Percentiles rank a stretch among this genome's conserved stretches.
Conservation (phyloP, 30 jellyfish, hydroid and myxozoan species). For the Nemopilema nomurai region DNA sequence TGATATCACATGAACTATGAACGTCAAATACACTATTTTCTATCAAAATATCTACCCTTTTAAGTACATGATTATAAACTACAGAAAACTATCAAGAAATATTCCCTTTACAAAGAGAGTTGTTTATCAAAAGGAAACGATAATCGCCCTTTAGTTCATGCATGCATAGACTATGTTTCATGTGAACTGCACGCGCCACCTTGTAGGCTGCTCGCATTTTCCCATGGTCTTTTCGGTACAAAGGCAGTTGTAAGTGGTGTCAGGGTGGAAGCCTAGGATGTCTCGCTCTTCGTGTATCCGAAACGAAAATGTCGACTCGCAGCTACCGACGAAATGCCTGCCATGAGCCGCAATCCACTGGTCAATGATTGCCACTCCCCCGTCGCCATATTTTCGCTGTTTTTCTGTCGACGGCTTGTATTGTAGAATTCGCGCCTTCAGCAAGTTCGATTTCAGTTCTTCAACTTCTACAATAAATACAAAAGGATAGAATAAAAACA, state of each 20-base stretch:
- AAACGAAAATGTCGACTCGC: slow-evolving; percentile 85
- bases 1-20: too few species aligned
- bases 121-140: too few species aligned
- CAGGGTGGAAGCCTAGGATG: slow-evolving; percentile 79
- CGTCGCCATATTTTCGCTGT: slow-evolving; percentile 74
- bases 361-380: slow-evolving; percentile 94
- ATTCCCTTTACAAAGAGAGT: too few species aligned
- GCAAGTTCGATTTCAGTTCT: slow-evolving; percentile 75
- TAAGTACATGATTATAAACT: too few species aligned
- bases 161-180: not conserved
- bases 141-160: too few species aligned
- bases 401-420: slow-evolving; percentile 68
- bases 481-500: not conserved
- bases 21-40: too few species aligned
- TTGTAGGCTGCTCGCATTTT: slow-evolving; percentile 84
- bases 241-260: slow-evolving; percentile 72
- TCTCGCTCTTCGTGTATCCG: slow-evolving; percentile 93
- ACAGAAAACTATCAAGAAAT: too few species aligned
- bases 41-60: too few species aligned
- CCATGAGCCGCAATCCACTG: slow-evolving; percentile 99
- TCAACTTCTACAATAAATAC: slow-evolving; percentile 62
- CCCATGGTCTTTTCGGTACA: slow-evolving; percentile 70
- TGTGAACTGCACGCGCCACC: slow-evolving; percentile 85
- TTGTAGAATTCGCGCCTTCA: slow-evolving; percentile 39
- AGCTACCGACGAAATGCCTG: slow-evolving; percentile 83